Percentiles rank a stretch among this genome's conserved stretches.
Conservation (phyloP, 1,140 invertebrate species). For the Hyposmocoma kahamanoa region DNA sequence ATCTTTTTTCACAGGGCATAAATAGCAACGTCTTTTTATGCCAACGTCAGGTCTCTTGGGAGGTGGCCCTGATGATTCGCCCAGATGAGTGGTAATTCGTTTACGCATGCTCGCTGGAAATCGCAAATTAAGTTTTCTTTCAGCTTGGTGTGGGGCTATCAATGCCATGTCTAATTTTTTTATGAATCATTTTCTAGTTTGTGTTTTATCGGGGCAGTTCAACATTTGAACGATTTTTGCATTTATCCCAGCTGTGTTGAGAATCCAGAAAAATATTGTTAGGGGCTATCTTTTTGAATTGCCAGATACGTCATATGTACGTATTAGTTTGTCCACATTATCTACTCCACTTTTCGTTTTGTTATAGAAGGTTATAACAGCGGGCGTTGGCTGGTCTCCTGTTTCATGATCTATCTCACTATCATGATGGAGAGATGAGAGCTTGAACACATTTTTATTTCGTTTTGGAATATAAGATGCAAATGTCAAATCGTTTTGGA, state of each 20-base stretch:
- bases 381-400: slow-evolving; percentile 30
- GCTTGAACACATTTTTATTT: slow-evolving; percentile 26
- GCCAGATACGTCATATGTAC: slow-evolving; percentile 30
- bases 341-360: slow-evolving; percentile 47
- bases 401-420: slow-evolving; percentile 22
- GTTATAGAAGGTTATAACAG: slow-evolving; percentile 50
- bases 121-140: slow-evolving; percentile 9
- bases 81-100: slow-evolving; percentile 5
- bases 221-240: slow-evolving; percentile 12
- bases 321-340: slow-evolving; percentile 40
- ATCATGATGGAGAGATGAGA: slow-evolving; percentile 36
- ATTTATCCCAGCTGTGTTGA: slow-evolving; percentile 20
- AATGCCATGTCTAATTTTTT: neutral
- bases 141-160: neutral
- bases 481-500: slow-evolving; percentile 24
- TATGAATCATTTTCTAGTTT: neutral
- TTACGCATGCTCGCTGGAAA: slow-evolving; percentile 8
- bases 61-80: slow-evolving; percentile 3
- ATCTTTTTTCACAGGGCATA: slow-evolving; percentile 9
- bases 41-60: neutral
- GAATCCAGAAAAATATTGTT: slow-evolving; percentile 7
- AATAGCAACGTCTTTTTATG: slow-evolving; percentile 5
- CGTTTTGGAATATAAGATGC: slow-evolving; percentile 40
- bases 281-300: slow-evolving; percentile 31
- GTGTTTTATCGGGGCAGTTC: slow-evolving; percentile 9